These are phyloP conservation scores for Tanypteryx hageni DNA, from an alignment of 2,888 invertebrate species.

Conservation along the genomic window DNA sequence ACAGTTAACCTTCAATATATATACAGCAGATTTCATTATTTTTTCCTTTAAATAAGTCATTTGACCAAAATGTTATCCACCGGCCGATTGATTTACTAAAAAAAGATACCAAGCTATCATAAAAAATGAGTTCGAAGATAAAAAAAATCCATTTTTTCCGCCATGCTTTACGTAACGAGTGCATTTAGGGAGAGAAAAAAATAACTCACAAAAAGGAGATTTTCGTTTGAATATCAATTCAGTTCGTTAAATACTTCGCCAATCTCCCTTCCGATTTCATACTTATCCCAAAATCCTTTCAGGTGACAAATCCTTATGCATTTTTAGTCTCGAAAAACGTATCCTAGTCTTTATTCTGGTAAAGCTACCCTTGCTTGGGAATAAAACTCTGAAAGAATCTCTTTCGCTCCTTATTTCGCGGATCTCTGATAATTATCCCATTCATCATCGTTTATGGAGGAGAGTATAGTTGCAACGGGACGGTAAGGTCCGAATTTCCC, in stretches of 20 bases:
- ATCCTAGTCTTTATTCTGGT: not conserved
- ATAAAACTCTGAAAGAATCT: not conserved
- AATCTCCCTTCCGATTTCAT: not conserved
- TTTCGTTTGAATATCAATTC: not conserved
- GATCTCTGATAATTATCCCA: constrained; percentile 48
- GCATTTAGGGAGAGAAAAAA: not conserved
- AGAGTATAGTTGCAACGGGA: not conserved
- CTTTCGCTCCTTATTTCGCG: not conserved
- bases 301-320: not conserved
- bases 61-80: not conserved
- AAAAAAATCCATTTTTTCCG: not conserved
- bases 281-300: not conserved
- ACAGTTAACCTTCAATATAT: too few relatives aligned
- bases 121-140: not conserved
- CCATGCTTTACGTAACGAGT: not conserved
- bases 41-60: not conserved
- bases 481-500: not conserved
- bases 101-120: not conserved
- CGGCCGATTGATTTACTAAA: not conserved
- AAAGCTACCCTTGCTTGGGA: not conserved
- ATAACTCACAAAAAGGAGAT: not conserved
- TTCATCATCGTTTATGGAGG: constrained; percentile 46
- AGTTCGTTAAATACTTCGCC: not conserved
- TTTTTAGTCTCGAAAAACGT: too few relatives aligned
- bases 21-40: not conserved